phyloP scores from a whole-genome alignment of 2,113 vertebrate genomes.

The Rhinopomastus cyanomelas region DNA sequence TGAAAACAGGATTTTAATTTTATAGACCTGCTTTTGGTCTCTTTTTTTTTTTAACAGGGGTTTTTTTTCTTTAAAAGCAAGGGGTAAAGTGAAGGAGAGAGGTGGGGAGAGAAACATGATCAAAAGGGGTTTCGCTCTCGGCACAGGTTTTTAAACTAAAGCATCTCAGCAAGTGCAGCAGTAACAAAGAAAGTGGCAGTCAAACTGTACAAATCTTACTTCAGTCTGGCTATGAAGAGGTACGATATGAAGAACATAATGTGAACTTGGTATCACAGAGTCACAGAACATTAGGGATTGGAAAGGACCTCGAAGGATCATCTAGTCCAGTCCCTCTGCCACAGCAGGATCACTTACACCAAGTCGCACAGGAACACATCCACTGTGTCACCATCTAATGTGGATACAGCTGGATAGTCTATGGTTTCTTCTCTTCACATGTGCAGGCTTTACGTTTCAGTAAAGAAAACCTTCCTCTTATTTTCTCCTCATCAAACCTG shows the following conservation, averaged over 20 bases:
- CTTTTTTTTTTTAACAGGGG: background rate
- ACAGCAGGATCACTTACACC: too few species aligned
- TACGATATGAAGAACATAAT: background rate
- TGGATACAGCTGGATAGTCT: background rate
- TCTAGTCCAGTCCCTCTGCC: too few species aligned
- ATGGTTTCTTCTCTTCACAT: background rate
- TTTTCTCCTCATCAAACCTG: background rate
- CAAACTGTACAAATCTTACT: background rate
- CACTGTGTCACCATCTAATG: background rate
- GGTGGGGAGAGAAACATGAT: background rate
- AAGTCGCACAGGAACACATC: too few species aligned
- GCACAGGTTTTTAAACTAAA: background rate
- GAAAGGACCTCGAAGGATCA: too few species aligned
- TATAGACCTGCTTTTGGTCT: background rate
- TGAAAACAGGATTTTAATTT: conserved; percentile 1
- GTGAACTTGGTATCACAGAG: background rate
- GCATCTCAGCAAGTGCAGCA: background rate
- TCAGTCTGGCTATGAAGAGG: background rate
- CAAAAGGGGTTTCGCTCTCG: background rate
- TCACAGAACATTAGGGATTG: too few species aligned
- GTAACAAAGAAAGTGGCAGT: background rate
- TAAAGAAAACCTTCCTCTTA: background rate
- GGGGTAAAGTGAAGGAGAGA: background rate
- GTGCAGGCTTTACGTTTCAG: background rate
- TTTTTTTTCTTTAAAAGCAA: background rate